Evolutionary conservation across 1,140 invertebrate genomes (phyloP).

Genomic region (Octopus sinensis): DNA sequence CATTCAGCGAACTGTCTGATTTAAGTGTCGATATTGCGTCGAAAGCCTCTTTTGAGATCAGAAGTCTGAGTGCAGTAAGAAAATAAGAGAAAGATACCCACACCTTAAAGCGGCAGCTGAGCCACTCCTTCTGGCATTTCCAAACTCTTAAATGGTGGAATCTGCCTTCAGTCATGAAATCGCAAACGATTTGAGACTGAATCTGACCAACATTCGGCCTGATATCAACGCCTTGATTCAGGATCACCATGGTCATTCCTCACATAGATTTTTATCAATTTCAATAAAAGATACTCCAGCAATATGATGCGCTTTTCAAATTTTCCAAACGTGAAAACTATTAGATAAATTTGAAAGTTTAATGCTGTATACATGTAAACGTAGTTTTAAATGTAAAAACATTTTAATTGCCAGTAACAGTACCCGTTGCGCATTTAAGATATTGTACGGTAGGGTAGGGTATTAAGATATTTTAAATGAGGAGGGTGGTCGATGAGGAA

Average conservation of each 20-base stretch:
- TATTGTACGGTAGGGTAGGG: neutral
- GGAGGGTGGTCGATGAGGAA: neutral
- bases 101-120: constrained; percentile 1
- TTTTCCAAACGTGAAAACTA: neutral
- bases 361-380: neutral
- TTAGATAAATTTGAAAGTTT: neutral
- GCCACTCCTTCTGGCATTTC: constrained; percentile 7
- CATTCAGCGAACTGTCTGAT: neutral
- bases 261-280: neutral
- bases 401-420: neutral
- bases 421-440: neutral
- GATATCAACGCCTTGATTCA: neutral
- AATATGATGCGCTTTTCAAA: neutral
- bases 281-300: neutral
- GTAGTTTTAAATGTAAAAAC: neutral
- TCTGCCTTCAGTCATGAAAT: neutral
- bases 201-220: constrained; percentile 4
- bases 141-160: constrained; percentile 1
- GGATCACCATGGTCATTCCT: neutral
- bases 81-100: neutral
- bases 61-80: neutral
- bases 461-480: constrained; percentile 6
- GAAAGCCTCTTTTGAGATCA: neutral
- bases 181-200: neutral
- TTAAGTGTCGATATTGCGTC: constrained; percentile 1